These are phyloP conservation scores for Periphyllus acericola DNA, from an alignment of 2,888 invertebrate species.

Conservation along the genomic window DNA sequence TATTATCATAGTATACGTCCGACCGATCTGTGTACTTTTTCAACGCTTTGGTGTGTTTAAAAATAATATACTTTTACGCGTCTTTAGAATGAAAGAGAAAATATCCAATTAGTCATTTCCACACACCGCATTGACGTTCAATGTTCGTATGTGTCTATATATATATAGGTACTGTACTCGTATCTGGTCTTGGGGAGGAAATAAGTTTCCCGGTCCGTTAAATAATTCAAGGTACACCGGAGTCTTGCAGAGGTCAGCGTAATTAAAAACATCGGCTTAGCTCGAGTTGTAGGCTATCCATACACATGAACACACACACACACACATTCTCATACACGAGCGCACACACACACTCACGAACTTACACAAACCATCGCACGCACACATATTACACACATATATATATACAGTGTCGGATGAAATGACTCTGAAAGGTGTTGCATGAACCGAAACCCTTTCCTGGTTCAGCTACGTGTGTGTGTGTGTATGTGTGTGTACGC, in stretches of 20 bases:
- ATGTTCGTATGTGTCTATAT: not conserved
- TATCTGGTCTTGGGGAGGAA: not conserved
- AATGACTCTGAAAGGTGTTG: constrained; percentile 47
- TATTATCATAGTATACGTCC: too few relatives aligned
- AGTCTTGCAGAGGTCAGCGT: not conserved
- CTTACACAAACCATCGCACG: too few relatives aligned
- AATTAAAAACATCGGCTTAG: constrained; percentile 40
- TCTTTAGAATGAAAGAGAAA: not conserved
- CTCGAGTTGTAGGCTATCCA: not conserved
- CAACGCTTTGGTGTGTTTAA: not conserved
- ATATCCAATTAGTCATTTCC: not conserved
- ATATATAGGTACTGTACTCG: not conserved
- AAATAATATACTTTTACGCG: not conserved
- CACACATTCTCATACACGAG: too few relatives aligned
- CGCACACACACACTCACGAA: not conserved
- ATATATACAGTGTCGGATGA: not conserved
- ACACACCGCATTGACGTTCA: not conserved
- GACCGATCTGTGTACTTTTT: not conserved
- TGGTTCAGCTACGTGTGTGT: not conserved
- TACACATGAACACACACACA: too few relatives aligned
- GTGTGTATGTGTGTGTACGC: not conserved
- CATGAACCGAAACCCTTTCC: constrained; percentile 2
- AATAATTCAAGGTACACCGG: constrained; percentile 28
- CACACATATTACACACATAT: not conserved
- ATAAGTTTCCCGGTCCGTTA: not conserved